phyloP scores from a whole-genome alignment of 2,888 invertebrate species.

The Dyspetes luteomarginatus region DNA sequence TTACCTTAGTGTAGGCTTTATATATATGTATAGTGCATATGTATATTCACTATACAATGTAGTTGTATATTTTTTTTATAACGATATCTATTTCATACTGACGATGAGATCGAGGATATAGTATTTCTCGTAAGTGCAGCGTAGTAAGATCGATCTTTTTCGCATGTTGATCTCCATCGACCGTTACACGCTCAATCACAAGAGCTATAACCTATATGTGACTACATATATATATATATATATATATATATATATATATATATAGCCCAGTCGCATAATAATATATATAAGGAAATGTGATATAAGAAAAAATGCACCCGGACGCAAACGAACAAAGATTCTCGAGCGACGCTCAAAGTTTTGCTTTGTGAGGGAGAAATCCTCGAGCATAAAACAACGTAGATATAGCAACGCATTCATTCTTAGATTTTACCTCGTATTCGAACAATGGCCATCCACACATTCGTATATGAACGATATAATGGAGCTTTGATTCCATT shows the following conservation, averaged over 20 bases:
- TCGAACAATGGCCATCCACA: constrained; percentile 25
- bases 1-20: too few species aligned
- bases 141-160: background rate
- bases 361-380: background rate
- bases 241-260: background rate
- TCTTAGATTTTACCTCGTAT: background rate
- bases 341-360: background rate
- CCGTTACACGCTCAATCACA: constrained; percentile 1
- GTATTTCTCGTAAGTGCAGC: background rate
- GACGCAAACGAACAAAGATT: constrained; percentile 21
- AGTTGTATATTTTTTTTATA: too few species aligned
- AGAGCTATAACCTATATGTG: background rate
- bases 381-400: background rate
- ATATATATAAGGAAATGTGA: background rate
- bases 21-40: too few species aligned
- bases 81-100: background rate
- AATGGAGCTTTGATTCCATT: constrained; percentile 30
- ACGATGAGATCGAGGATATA: background rate
- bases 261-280: background rate
- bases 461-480: too few species aligned
- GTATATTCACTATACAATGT: too few species aligned
- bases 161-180: background rate
- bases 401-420: background rate
- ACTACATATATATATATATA: background rate
- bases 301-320: background rate